Percentiles rank a stretch among this genome's conserved stretches.
These are phyloP conservation scores for Myripristis murdjan DNA, from an alignment of 2,797 vertebrate genomes.

Conservation along the genomic window DNA sequence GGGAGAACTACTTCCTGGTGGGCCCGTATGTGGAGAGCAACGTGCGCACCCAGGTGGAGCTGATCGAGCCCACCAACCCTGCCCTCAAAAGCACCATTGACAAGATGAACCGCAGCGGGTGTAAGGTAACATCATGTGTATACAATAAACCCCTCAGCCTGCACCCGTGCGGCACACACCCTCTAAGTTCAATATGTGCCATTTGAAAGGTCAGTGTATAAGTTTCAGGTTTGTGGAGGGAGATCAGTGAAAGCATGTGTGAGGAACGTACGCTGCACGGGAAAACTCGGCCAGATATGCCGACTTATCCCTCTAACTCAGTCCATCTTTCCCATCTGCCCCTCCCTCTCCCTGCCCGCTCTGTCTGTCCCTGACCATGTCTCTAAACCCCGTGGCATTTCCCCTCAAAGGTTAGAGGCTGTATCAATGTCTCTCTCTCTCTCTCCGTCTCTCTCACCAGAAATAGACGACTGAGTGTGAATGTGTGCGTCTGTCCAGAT, in stretches of 20 bases:
- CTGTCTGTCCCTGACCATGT: constrained; percentile 19
- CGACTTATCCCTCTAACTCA: constrained; percentile 3
- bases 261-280: background rate
- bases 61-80: constrained; percentile 91
- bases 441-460: constrained; percentile 44
- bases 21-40: constrained; percentile 94
- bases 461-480: constrained; percentile 66
- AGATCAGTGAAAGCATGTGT: constrained; percentile 10
- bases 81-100: constrained; percentile 90
- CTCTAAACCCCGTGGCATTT: constrained; percentile 78
- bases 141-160: background rate
- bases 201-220: too few relatives aligned
- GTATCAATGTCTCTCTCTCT: constrained; percentile 73
- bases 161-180: constrained; percentile 25
- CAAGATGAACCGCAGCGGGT: constrained; percentile 94
- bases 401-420: constrained; percentile 83
- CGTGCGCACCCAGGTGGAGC: constrained; percentile 95
- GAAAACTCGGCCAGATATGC: background rate
- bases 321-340: constrained; percentile 30
- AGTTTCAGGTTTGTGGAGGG: background rate
- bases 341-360: constrained; percentile 7
- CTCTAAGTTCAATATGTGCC: constrained; percentile 26
- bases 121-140: constrained; percentile 87
- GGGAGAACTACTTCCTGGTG: constrained; percentile 95
- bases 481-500: constrained; percentile 17